These are phyloP conservation scores for Conomelus anceps DNA, from an alignment of 2,888 invertebrate species.

Conservation along the genomic window DNA sequence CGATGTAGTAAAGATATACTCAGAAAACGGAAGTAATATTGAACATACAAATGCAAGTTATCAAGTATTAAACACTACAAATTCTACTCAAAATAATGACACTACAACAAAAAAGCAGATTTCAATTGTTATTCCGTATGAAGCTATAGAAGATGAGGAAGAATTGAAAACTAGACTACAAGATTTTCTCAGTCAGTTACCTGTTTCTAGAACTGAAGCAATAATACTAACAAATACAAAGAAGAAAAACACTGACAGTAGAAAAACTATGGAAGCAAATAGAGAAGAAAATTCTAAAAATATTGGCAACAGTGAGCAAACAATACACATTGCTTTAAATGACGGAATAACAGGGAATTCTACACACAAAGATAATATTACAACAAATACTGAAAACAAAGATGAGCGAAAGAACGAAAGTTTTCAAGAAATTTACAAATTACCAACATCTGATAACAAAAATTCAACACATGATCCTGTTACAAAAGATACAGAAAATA, in stretches of 20 bases:
- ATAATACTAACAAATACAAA: background rate
- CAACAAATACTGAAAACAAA: background rate
- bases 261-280: too few relatives aligned
- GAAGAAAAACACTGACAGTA: background rate
- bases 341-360: background rate
- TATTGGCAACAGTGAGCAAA: background rate
- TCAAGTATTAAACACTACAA: background rate
- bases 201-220: background rate
- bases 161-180: background rate
- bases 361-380: background rate
- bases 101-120: background rate
- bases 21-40: background rate
- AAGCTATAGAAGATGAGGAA: background rate
- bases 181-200: background rate
- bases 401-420: background rate
- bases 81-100: background rate
- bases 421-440: background rate
- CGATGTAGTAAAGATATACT: conserved; percentile 1
- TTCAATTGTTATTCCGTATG: background rate
- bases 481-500: background rate
- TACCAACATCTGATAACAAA: background rate
- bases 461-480: background rate
- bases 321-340: background rate
- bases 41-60: background rate
- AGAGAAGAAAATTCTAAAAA: background rate